phyloP scores from a whole-genome alignment of 2,797 vertebrate species.

The Hemitrygon akajei region DNA sequence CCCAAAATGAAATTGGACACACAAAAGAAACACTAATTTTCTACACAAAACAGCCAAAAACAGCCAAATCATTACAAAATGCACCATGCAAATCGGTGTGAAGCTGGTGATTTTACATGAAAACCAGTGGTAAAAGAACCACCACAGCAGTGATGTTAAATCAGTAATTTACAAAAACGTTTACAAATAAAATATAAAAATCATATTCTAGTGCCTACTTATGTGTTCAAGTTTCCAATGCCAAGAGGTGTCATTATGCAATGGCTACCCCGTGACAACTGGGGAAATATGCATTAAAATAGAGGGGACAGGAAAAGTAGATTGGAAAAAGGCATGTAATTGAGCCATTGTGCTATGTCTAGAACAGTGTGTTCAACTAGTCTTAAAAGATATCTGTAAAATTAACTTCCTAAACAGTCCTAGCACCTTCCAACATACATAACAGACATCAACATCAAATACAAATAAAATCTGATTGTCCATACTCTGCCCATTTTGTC shows the following conservation, averaged over 20 bases:
- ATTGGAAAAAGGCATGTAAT: slow-evolving; percentile 77
- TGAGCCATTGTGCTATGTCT: slow-evolving; percentile 87
- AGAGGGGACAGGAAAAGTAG: slow-evolving; percentile 43
- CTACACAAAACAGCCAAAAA: slow-evolving; percentile 36
- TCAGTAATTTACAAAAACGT: slow-evolving; percentile 37
- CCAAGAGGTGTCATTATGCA: slow-evolving; percentile 26
- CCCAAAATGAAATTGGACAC: slow-evolving; percentile 32
- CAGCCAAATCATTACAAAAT: slow-evolving; percentile 36
- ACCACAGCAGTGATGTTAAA: slow-evolving; percentile 7
- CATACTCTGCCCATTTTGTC: slow-evolving; percentile 92
- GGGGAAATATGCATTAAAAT: slow-evolving; percentile 30
- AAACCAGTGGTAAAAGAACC: slow-evolving; percentile 11
- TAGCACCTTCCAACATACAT: slow-evolving; percentile 96
- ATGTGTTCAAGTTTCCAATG: slow-evolving; percentile 20
- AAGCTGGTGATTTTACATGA: slow-evolving; percentile 34
- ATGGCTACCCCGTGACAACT: neutral
- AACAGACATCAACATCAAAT: slow-evolving; percentile 90
- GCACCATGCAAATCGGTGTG: slow-evolving; percentile 35
- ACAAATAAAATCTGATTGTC: slow-evolving; percentile 99
- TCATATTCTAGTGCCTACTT: slow-evolving; percentile 34
- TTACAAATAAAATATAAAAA: slow-evolving; percentile 33
- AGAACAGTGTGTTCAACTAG: slow-evolving; percentile 97
- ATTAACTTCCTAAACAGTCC: slow-evolving; percentile 99
- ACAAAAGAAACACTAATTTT: slow-evolving; percentile 31
- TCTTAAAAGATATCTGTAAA: slow-evolving; percentile 99